phyloP scores from a whole-genome alignment of 2,797 vertebrate genomes.

The Chelon auratus region DNA sequence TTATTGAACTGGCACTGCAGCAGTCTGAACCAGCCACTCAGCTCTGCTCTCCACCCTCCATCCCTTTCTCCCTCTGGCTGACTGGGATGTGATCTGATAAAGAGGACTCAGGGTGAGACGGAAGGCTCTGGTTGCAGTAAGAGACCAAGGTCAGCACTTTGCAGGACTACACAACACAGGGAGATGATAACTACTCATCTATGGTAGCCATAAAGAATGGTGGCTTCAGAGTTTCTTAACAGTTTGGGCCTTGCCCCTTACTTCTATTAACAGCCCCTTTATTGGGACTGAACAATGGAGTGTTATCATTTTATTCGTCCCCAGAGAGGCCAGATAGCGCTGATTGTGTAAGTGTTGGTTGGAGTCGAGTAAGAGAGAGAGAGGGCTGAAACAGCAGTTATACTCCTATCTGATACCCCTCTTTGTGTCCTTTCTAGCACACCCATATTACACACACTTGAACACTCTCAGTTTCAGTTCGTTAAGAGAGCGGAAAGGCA shows the following conservation, averaged over 20 bases:
- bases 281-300: constrained; percentile 33
- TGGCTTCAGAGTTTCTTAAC: constrained; percentile 14
- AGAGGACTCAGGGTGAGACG: constrained; percentile 52
- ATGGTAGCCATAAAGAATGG: constrained; percentile 55
- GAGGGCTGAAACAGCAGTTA: constrained; percentile 81
- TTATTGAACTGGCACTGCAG: constrained; percentile 74
- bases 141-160: constrained; percentile 81
- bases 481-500: constrained; percentile 38
- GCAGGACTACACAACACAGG: constrained; percentile 54
- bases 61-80: constrained; percentile 38
- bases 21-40: constrained; percentile 56
- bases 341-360: constrained; percentile 64
- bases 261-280: constrained; percentile 27
- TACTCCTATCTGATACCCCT: constrained; percentile 71
- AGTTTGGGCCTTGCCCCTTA: constrained; percentile 25
- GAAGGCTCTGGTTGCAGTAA: constrained; percentile 78
- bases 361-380: constrained; percentile 67
- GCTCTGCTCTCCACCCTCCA: constrained; percentile 59
- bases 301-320: constrained; percentile 54
- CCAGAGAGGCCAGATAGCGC: constrained; percentile 50
- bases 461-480: constrained; percentile 34
- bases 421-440: constrained; percentile 58
- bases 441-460: constrained; percentile 49
- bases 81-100: constrained; percentile 69
- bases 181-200: constrained; percentile 64